Conservation (phyloP, 2,113 vertebrate species). For the Megaceryle torquata region DNA sequence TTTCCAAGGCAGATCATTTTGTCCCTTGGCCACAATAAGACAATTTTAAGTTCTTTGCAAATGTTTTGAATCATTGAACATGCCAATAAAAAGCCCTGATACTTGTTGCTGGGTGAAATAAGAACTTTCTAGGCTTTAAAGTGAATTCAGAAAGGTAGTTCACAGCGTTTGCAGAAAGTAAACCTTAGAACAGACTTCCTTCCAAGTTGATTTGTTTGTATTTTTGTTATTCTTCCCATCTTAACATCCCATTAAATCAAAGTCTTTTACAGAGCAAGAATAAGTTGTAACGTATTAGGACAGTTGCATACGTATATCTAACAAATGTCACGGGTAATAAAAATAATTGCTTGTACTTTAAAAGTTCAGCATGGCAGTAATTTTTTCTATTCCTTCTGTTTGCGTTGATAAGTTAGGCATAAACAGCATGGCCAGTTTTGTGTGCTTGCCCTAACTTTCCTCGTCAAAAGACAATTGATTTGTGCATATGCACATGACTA, state of each 20-base stretch:
- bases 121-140: neutral
- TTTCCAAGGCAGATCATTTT: neutral
- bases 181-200: neutral
- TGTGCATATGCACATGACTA: neutral
- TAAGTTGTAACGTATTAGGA: neutral
- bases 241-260: neutral
- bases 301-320: neutral
- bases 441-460: neutral
- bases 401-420: neutral
- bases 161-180: neutral
- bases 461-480: slow-evolving; percentile 27
- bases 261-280: neutral
- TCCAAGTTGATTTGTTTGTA: neutral
- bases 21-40: neutral
- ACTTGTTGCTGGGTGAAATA: neutral
- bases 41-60: neutral
- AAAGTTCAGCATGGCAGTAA: neutral
- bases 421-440: neutral
- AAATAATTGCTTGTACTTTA: neutral
- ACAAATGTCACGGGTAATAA: neutral
- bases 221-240: neutral
- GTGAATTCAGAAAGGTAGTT: neutral
- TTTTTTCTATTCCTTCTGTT: neutral
- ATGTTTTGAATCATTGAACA: neutral
- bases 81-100: neutral